phyloP scores from a whole-genome alignment of 1,140 invertebrate genomes.

The Propsilocerus akamusi region DNA sequence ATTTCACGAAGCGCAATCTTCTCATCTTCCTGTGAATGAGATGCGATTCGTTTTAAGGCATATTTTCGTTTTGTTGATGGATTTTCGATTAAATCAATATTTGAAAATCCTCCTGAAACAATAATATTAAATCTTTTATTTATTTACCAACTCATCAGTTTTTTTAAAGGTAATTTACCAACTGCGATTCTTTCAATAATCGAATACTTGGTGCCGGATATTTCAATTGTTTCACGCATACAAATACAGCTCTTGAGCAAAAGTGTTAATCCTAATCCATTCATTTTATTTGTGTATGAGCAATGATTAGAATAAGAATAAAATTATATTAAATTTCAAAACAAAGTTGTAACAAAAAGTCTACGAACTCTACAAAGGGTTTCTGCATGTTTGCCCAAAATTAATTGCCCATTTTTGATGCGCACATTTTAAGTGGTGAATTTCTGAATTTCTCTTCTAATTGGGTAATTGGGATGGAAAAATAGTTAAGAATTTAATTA shows the following conservation, averaged over 20 bases:
- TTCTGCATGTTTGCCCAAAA: no score
- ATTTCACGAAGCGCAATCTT: conserved; percentile 53
- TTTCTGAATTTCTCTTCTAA: no score
- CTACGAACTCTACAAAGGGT: no score
- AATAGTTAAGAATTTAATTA: no score
- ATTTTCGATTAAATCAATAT: conserved; percentile 62
- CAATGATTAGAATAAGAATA: background rate
- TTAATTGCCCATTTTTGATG: no score
- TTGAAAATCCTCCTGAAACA: conserved; percentile 60
- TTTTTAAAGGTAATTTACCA: no score
- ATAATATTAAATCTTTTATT: conserved; percentile 3
- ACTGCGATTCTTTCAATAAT: background rate
- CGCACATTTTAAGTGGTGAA: no score
- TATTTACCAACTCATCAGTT: conserved; percentile 5
- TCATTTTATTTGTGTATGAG: conserved; percentile 2
- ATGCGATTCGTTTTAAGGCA: conserved; percentile 66
- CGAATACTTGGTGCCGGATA: conserved; percentile 1
- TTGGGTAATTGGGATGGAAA: no score
- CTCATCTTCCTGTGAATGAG: conserved; percentile 63
- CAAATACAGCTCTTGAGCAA: background rate
- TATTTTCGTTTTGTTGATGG: conserved; percentile 44
- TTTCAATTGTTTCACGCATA: background rate
- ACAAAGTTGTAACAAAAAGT: no score
- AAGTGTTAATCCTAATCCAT: background rate
- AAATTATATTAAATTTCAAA: background rate